phyloP scores from a whole-genome alignment of 2,113 vertebrate species.

The Chlamydotis undulata region DNA sequence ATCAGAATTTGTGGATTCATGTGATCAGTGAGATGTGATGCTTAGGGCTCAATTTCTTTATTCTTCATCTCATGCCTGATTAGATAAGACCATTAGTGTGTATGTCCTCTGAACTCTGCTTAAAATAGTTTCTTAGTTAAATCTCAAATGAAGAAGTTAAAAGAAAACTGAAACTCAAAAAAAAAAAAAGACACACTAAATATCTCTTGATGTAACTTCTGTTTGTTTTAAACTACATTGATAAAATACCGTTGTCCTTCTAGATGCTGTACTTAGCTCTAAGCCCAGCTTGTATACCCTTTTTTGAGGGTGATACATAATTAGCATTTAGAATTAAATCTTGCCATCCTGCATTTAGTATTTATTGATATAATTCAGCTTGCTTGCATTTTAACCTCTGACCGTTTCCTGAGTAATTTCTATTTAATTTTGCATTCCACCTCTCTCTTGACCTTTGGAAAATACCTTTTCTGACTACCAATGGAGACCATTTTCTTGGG shows the following conservation, averaged over 20 bases:
- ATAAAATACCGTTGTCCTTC: neutral
- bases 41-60: conserved; percentile 5
- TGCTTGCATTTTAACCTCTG: neutral
- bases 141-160: neutral
- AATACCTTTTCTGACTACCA: neutral
- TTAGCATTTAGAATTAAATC: neutral
- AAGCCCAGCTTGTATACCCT: neutral
- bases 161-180: neutral
- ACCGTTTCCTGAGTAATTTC: neutral
- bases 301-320: neutral
- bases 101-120: neutral
- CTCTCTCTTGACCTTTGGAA: neutral
- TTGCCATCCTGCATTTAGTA: neutral
- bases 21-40: neutral
- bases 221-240: neutral
- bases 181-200: neutral
- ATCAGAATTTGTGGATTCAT: neutral
- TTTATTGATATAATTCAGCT: neutral
- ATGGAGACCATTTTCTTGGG: neutral
- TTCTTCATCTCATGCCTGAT: neutral
- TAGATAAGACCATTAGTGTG: neutral
- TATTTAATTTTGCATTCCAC: neutral
- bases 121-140: neutral
- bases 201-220: neutral
- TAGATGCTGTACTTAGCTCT: neutral